Base-by-base conservation (phyloP, 1,140 invertebrate genomes). In the Heterodera carotae region DNA sequence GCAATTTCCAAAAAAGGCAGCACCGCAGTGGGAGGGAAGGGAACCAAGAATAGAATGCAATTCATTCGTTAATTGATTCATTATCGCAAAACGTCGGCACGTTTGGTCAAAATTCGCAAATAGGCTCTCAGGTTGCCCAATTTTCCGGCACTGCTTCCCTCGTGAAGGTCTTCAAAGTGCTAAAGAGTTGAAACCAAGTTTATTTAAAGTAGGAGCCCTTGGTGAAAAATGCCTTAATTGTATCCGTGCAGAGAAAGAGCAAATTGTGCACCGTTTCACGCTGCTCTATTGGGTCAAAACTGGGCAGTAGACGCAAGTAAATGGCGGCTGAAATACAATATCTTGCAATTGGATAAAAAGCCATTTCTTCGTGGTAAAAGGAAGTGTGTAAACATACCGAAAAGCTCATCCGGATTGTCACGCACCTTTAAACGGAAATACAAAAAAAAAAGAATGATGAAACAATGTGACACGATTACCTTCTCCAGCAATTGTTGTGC, bases 251-350 rank as follows among this genome's bases (percentile, higher is more conserved):
- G 29, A 66, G 62, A 0, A 66, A 66, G 2, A 66, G 27, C 33
- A 66, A 34, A 12, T 25, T 34, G 6, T 66, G 29, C 27, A 66
- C 27, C 33, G 29, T 12, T 34, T 66, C 29, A 0, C 10, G 15
- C 10, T 66, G 10, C 22, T 66, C 62, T 6, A 66, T 22, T 22
- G 62, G 62, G 25, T 66, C 62, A 29, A 66, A 34, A 34, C 31
- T 66, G 8, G 62, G 62, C 33, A 66, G 33, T 27, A 66, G 15
- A 66, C 25, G 27, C 62, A 66, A 66, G 29, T 66, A 66, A 34
- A 66, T 29, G 62, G 62, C 62, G 22, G 62, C 62, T 34, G 29
- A 66, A 31, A 62, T 15, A 22, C 7, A 43, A 43, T 8, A 2
- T 8, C 0, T 15, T 53, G 5, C 5, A 22, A 53, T 5, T 18